phyloP scores from a whole-genome alignment of 2,113 vertebrate species.

The Antennarius striatus region DNA sequence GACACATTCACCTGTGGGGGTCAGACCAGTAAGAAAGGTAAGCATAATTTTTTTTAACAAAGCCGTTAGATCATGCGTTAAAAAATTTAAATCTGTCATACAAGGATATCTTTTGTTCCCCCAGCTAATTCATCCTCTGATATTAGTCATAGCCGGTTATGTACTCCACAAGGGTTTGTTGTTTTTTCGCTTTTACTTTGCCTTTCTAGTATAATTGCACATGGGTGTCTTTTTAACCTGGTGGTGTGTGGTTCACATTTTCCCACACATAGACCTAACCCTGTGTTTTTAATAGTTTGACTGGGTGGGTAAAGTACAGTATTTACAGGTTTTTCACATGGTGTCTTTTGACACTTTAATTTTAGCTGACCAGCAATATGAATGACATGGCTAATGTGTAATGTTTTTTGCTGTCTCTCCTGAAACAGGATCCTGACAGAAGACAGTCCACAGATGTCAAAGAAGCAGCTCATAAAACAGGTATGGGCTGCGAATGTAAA shows the following conservation, averaged over 20 bases:
- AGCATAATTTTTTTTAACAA: not conserved
- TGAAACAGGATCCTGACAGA: slow-evolving; percentile 71
- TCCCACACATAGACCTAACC: slow-evolving; percentile 10
- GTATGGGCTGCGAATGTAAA: slow-evolving; percentile 52
- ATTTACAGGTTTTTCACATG: not conserved
- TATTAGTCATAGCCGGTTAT: slow-evolving; percentile 65
- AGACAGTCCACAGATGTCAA: slow-evolving; percentile 62
- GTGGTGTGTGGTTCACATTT: slow-evolving; percentile 29
- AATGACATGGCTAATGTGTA: not conserved
- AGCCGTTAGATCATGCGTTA: not conserved
- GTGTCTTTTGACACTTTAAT: not conserved
- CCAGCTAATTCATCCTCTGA: slow-evolving; percentile 65
- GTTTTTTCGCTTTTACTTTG: slow-evolving; percentile 47
- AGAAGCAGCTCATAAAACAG: slow-evolving; percentile 69
- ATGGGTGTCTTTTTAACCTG: not conserved
- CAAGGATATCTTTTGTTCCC: slow-evolving; percentile 43
- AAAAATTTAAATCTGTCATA: not conserved
- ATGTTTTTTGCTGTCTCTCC: slow-evolving; percentile 13
- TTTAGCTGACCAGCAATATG: not conserved
- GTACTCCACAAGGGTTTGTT: slow-evolving; percentile 63
- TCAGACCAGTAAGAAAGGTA: slow-evolving; percentile 89
- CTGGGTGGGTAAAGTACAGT: not conserved
- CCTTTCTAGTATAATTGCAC: slow-evolving; percentile 36
- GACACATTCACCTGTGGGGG: slow-evolving; percentile 72
- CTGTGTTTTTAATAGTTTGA: not conserved